Evolutionary conservation across 2,888 invertebrate species (phyloP).

Genomic region (Seladonia tumulorum): DNA sequence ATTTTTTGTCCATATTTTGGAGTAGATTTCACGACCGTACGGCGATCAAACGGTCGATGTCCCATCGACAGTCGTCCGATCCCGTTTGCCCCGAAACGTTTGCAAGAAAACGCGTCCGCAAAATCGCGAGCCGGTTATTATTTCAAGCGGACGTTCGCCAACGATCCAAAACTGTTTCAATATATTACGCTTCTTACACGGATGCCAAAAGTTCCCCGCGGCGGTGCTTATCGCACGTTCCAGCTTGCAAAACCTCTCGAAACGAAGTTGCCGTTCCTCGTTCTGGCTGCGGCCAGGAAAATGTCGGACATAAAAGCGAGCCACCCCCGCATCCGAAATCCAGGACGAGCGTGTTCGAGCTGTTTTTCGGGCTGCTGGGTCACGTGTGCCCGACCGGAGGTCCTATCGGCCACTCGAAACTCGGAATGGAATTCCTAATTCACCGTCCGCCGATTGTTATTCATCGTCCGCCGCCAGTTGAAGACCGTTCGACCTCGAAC

Average conservation of each 20-base stretch:
- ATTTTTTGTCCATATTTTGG: too few species aligned
- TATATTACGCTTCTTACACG: slow-evolving; percentile 38
- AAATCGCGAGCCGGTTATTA: slow-evolving; percentile 14
- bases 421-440: slow-evolving; percentile 71
- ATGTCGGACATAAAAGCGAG: slow-evolving; percentile 29
- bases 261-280: slow-evolving; percentile 28
- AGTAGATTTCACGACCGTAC: too few species aligned
- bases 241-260: slow-evolving; percentile 40
- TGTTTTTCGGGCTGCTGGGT: slow-evolving; percentile 51
- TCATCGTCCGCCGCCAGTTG: slow-evolving; percentile 74
- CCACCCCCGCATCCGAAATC: slow-evolving; percentile 12
- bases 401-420: slow-evolving; percentile 55
- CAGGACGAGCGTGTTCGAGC: slow-evolving; percentile 28
- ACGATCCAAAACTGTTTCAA: slow-evolving; percentile 23
- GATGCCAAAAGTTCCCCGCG: slow-evolving; percentile 10
- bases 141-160: slow-evolving; percentile 9
- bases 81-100: neutral
- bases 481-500: slow-evolving; percentile 72
- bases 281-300: slow-evolving; percentile 18
- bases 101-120: neutral
- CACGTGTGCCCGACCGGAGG: slow-evolving; percentile 9
- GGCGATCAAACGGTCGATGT: too few species aligned
- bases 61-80: neutral
- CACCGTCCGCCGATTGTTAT: slow-evolving; percentile 75
- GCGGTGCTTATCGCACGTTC: slow-evolving; percentile 27